phyloP scores from a whole-genome alignment of 1,140 invertebrate genomes.

The Eurosta solidaginis region DNA sequence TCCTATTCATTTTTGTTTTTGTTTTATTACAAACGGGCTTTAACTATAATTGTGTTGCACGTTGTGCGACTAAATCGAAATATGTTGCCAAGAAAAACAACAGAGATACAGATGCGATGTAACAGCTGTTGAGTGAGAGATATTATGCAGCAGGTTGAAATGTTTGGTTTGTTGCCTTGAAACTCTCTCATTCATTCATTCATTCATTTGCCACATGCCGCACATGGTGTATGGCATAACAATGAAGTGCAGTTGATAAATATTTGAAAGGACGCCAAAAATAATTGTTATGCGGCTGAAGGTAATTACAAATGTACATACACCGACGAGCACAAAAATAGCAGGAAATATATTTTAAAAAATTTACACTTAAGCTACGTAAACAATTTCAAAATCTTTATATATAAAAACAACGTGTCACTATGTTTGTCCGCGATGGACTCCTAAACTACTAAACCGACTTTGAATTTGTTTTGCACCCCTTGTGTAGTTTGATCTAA shows the following conservation, averaged over 20 bases:
- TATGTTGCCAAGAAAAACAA: neutral
- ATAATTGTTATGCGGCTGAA: neutral
- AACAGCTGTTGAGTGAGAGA: neutral
- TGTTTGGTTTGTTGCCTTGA: neutral
- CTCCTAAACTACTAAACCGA: too few relatives aligned
- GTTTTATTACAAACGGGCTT: neutral
- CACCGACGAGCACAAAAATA: too few relatives aligned
- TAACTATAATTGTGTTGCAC: neutral
- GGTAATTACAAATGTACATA: neutral
- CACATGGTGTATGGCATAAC: neutral
- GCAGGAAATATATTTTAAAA: too few relatives aligned
- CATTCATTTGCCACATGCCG: too few relatives aligned
- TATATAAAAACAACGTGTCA: too few relatives aligned
- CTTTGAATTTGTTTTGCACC: too few relatives aligned
- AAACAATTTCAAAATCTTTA: too few relatives aligned
- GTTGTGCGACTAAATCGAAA: neutral
- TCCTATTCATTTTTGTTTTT: neutral
- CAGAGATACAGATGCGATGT: neutral
- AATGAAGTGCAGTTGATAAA: neutral
- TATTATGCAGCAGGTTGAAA: neutral
- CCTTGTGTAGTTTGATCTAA: too few relatives aligned
- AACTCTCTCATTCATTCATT: neutral
- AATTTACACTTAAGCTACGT: too few relatives aligned
- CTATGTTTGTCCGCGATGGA: too few relatives aligned
- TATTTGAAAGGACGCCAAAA: neutral